Percentiles rank a stretch among this genome's conserved stretches.
Evolutionary conservation across 2,888 invertebrate species (phyloP).

Genomic region (Tetranychus truncatus): DNA sequence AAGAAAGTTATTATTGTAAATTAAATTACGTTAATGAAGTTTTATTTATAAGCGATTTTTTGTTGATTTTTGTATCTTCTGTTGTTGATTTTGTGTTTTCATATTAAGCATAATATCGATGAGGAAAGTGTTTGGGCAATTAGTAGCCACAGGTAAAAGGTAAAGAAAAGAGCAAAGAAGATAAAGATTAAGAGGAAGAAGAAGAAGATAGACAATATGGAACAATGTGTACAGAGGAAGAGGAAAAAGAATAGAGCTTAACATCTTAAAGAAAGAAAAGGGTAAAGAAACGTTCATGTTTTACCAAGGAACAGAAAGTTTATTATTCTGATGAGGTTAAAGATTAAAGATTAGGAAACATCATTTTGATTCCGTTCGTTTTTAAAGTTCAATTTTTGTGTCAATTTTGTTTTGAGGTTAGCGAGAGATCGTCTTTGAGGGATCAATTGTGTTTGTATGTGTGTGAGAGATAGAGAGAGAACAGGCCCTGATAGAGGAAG

Average conservation of each 20-base stretch:
- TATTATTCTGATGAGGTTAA: not conserved
- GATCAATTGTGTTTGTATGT: not conserved
- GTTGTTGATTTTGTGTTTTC: not conserved
- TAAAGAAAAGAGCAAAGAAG: not conserved
- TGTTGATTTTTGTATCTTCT: not conserved
- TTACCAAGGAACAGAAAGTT: not conserved
- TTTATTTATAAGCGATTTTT: not conserved
- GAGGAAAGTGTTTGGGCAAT: not conserved
- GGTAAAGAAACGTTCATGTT: not conserved
- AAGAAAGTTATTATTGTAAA: not conserved
- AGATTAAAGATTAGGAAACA: not conserved
- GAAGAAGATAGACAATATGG: not conserved
- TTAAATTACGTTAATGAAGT: not conserved
- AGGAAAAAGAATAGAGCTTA: not conserved
- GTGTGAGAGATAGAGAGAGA: slow-evolving; percentile 6
- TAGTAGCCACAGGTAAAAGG: not conserved
- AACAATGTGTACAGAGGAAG: not conserved
- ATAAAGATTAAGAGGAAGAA: not conserved
- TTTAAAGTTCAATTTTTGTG: not conserved
- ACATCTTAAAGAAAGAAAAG: not conserved
- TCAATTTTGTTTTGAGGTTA: not conserved
- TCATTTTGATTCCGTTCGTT: not conserved
- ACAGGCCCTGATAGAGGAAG: slow-evolving; percentile 2
- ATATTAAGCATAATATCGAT: not conserved
- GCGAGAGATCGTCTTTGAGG: slow-evolving; percentile 1